Base-by-base conservation (phyloP, 2,888 invertebrate genomes). In the Thalpophila matura region DNA sequence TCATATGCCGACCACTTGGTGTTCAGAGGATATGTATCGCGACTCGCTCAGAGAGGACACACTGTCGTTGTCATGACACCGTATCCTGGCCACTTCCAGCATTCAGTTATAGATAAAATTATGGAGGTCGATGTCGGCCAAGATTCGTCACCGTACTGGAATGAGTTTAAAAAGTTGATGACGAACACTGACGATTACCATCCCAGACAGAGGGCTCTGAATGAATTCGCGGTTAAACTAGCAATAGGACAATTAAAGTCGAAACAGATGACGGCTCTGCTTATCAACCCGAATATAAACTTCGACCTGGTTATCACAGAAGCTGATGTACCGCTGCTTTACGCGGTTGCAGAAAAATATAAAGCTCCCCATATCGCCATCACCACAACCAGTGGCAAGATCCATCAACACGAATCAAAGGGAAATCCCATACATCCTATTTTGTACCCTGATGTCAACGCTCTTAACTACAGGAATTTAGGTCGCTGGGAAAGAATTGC, bases 241-340 rank as follows among this genome's bases (percentile, higher is more conserved):
- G 92, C 89, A 0, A 89, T 92, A 46, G 87, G 91, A 1, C 95
- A 95, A 61, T 62, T 95, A 16, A 91, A 86, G 68, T 93, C 94
- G 0, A 91, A 94, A 60, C 88, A 88, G 55, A 90, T 94, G 92
- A 83, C 86, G 12, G 88, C 94, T 1, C 67, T 94, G 10, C 77
- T 94, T 5, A 83, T 91, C 3, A 94, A 93, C 59, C 91, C 90
- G 0, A 91, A 91, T 27, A 85, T 94, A 24, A 89, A 90, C 56
- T 96, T 96, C 71, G 96, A 96, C 82, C 79, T 96, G 29, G 92
- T 96, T 0, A 86, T 96, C 35, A 91, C 95, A 3, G 96, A 96
- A 83, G 91, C 94, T n/a, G 89, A 96, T 6, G 87, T 93, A 4
- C 95, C 96, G 0, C 54, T 95, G 0, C 79, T 95, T 35, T 95